Percentiles rank a stretch among this genome's conserved stretches.
phyloP scores from a whole-genome alignment of 2,888 invertebrate genomes.

The Orchestes rusci region DNA sequence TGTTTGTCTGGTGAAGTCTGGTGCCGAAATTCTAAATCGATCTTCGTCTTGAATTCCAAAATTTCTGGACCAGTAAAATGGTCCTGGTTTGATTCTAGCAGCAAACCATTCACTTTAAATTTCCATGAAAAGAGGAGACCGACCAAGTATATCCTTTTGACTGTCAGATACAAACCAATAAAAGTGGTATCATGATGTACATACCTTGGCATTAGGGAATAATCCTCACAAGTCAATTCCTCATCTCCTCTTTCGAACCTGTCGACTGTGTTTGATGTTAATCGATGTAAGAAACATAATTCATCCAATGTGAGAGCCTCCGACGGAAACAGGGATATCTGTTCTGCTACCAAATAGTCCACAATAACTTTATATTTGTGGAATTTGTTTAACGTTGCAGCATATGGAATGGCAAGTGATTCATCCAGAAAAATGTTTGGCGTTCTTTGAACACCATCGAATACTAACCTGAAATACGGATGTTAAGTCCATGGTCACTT shows the following conservation, averaged over 20 bases:
- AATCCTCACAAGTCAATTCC: slow-evolving; percentile 43
- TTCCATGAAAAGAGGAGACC: no score
- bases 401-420: slow-evolving; percentile 45
- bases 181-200: no score
- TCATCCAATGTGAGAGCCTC: slow-evolving; percentile 44
- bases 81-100: no score
- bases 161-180: no score
- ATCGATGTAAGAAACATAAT: slow-evolving; percentile 48
- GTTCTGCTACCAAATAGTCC: slow-evolving; percentile 52
- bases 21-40: no score
- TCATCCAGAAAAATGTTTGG: slow-evolving; percentile 39
- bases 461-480: slow-evolving; percentile 47
- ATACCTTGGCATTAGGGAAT: slow-evolving; percentile 30
- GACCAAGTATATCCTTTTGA: no score
- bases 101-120: no score
- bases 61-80: no score
- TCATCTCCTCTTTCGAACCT: slow-evolving; percentile 56
- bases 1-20: no score
- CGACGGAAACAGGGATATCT: slow-evolving; percentile 35
- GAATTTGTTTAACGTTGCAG: slow-evolving; percentile 54
- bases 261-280: slow-evolving; percentile 54
- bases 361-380: slow-evolving; percentile 53
- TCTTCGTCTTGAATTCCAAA: no score
- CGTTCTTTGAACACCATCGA: slow-evolving; percentile 55
- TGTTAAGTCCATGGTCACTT: neutral